Conservation (phyloP, 2,113 vertebrate genomes). For the Pollachius pollachius region DNA sequence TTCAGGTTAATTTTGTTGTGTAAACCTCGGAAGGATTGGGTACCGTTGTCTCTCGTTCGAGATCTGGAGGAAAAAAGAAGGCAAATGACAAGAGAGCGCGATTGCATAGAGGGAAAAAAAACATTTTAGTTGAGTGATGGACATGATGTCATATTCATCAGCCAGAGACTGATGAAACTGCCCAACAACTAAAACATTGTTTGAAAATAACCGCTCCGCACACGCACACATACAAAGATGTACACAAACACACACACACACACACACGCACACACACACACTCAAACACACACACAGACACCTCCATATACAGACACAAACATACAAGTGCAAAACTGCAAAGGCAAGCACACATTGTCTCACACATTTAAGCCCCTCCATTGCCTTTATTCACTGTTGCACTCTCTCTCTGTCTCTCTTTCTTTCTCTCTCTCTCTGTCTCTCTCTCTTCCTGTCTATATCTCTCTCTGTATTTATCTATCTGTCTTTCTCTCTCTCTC, state of each 20-base stretch:
- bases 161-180: too few species aligned
- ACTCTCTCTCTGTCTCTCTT: constrained; percentile 9
- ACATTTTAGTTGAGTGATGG: constrained; percentile 67
- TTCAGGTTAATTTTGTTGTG: constrained; percentile 24
- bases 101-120: constrained; percentile 3
- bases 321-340: constrained; percentile 25
- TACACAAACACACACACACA: constrained; percentile 17
- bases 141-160: constrained; percentile 63
- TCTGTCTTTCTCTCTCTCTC: background rate
- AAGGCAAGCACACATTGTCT: too few species aligned
- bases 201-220: constrained; percentile 37
- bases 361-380: too few species aligned
- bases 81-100: background rate
- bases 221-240: constrained; percentile 26
- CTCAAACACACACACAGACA: background rate
- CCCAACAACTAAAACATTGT: constrained; percentile 39
- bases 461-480: constrained; percentile 39
- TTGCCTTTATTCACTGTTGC: too few species aligned
- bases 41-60: background rate
- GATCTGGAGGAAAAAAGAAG: constrained; percentile 22
- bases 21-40: constrained; percentile 42
- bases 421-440: constrained; percentile 13
- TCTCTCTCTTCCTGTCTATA: constrained; percentile 8
- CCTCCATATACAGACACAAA: too few species aligned
- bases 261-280: background rate